These are phyloP conservation scores for human DNA, from an alignment of 2,113 vertebrate species.

Conservation along the genomic window DNA sequence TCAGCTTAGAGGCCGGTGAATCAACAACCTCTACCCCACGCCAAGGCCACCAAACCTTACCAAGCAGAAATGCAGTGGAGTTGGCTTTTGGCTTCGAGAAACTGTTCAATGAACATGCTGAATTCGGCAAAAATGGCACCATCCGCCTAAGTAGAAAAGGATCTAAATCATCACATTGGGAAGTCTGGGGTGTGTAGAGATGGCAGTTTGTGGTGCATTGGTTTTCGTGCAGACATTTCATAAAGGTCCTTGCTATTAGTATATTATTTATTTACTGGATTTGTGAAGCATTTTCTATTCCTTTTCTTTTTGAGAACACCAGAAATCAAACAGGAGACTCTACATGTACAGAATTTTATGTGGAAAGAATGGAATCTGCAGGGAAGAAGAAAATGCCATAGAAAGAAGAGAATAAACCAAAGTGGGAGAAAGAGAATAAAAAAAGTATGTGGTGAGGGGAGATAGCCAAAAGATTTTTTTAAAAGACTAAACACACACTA, in stretches of 20 bases:
- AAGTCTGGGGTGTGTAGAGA: not conserved
- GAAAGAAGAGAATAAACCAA: not conserved
- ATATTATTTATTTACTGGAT: not conserved
- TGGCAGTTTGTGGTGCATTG: not conserved
- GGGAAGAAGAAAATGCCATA: not conserved
- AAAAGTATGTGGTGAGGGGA: not conserved
- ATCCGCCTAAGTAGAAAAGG: not conserved
- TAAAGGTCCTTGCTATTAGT: not conserved
- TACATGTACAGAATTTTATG: not conserved
- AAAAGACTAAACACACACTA: not conserved
- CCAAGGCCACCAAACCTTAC: conserved; percentile 68
- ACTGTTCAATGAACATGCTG: conserved; percentile 54
- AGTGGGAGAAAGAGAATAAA: not conserved
- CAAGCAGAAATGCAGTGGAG: conserved; percentile 53
- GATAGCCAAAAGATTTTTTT: not conserved
- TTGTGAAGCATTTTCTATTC: not conserved
- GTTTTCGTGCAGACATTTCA: not conserved
- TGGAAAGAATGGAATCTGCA: not conserved
- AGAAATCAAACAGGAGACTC: not conserved
- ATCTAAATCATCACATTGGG: conserved; percentile 47
- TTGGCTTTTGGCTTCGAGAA: conserved; percentile 26
- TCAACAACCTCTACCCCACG: not conserved
- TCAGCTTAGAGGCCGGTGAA: conserved; percentile 25
- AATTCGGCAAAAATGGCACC: conserved; percentile 63
- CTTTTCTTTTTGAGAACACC: not conserved